Conservation (phyloP, 1,140 invertebrate species). For the Cataglyphis hispanica region DNA sequence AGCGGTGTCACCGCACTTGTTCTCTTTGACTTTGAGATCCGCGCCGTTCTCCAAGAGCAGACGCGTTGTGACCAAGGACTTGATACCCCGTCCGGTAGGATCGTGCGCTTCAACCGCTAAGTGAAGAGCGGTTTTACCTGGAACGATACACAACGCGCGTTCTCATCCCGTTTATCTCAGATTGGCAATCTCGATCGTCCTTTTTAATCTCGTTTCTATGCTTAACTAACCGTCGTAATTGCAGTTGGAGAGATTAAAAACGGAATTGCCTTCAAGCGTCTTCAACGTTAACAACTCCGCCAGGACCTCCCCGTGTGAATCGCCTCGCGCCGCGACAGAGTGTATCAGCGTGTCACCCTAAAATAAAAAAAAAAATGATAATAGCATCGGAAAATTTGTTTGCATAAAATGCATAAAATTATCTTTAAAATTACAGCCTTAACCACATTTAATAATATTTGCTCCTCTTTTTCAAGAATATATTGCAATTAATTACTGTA, state of each 20-base stretch:
- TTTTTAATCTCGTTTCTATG: not conserved
- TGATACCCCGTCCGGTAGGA: constrained; percentile 39
- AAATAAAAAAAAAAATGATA: not conserved
- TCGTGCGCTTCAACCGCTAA: constrained; percentile 77
- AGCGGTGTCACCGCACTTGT: constrained; percentile 76
- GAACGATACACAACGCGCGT: not conserved
- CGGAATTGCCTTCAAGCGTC: constrained; percentile 73
- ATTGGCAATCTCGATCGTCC: not conserved
- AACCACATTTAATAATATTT: not conserved
- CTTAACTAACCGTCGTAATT: constrained; percentile 80
- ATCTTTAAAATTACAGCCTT: not conserved
- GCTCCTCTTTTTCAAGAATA: not conserved
- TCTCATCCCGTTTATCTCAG: not conserved
- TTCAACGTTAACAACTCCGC: constrained; percentile 78
- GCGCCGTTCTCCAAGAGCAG: constrained; percentile 78
- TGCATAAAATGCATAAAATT: not conserved
- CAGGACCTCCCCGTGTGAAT: constrained; percentile 73
- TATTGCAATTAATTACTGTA: not conserved
- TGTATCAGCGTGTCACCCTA: constrained; percentile 81
- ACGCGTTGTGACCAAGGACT: constrained; percentile 67
- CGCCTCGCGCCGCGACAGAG: constrained; percentile 75
- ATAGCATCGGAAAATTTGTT: not conserved
- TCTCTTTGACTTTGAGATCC: constrained; percentile 74
- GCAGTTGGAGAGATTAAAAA: constrained; percentile 78
- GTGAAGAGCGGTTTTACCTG: constrained; percentile 81